Conservation (phyloP, 1,140 invertebrate species). For the Lasaia peninsularis region DNA sequence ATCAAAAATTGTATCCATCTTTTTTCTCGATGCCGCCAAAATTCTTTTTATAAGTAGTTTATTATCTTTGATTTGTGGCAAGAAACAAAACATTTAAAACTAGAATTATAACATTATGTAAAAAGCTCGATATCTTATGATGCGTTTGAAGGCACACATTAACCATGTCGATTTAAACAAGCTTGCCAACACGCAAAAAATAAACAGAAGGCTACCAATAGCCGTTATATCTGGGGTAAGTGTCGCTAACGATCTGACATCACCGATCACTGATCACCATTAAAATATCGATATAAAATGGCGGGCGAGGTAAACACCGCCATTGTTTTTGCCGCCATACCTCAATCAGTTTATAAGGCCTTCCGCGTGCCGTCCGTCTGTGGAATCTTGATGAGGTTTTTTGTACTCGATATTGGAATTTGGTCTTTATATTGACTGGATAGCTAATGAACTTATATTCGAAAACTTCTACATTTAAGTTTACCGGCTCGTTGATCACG, state of each 20-base stretch:
- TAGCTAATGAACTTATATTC: background rate
- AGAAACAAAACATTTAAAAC: too few relatives aligned
- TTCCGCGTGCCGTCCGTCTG: constrained; percentile 2
- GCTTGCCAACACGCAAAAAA: background rate
- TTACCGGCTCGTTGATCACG: too few relatives aligned
- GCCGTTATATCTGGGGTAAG: constrained; percentile 1
- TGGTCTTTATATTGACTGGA: background rate
- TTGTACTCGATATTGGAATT: background rate
- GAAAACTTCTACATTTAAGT: too few relatives aligned
- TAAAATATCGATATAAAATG: background rate
- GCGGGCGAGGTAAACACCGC: background rate
- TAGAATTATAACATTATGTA: too few relatives aligned
- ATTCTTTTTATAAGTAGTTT: too few relatives aligned
- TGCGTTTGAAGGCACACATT: too few relatives aligned
- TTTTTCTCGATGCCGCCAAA: too few relatives aligned
- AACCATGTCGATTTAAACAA: background rate
- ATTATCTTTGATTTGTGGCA: too few relatives aligned
- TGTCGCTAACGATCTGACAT: background rate
- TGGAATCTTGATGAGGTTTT: constrained; percentile 8
- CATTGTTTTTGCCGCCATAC: constrained; percentile 7
- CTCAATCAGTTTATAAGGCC: constrained; percentile 11
- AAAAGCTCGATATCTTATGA: too few relatives aligned
- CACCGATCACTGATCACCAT: background rate
- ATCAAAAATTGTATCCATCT: too few relatives aligned
- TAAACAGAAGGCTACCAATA: background rate